phyloP scores from a whole-genome alignment of 2,888 invertebrate species.

The Reticulitermes lucifugus region DNA sequence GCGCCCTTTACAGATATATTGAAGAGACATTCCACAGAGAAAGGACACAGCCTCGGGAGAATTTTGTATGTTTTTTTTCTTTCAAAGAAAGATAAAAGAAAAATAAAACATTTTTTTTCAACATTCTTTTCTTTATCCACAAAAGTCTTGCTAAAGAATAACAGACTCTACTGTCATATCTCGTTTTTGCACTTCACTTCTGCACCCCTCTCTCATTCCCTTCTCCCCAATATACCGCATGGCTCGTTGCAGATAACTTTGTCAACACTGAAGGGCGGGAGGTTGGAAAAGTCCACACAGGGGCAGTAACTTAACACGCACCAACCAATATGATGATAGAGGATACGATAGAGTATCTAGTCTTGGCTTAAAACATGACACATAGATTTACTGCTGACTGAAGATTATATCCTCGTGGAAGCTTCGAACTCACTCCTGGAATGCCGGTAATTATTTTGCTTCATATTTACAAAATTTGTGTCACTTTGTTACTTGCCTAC shows the following conservation, averaged over 20 bases:
- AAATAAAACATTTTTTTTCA: neutral
- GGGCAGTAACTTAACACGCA: neutral
- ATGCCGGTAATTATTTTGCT: too few relatives aligned
- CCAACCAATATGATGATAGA: neutral
- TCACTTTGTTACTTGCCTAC: too few relatives aligned
- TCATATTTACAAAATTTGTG: too few relatives aligned
- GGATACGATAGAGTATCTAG: too few relatives aligned
- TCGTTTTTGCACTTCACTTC: neutral
- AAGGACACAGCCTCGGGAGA: conserved; percentile 1
- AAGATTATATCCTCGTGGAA: too few relatives aligned
- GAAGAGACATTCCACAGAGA: neutral
- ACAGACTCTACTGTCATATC: neutral
- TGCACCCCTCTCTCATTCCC: neutral
- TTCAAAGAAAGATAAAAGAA: neutral
- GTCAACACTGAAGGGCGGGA: neutral
- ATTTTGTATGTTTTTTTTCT: neutral
- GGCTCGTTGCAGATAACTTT: neutral
- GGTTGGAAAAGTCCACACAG: neutral
- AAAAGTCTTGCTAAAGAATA: neutral
- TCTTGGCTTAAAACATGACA: too few relatives aligned
- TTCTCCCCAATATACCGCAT: neutral
- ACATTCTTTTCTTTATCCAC: neutral
- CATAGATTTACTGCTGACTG: too few relatives aligned
- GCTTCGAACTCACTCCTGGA: too few relatives aligned
- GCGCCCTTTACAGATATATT: neutral